Evolutionary conservation across 1,140 invertebrate genomes (phyloP).

Genomic region (Aporrectodea caliginosa): DNA sequence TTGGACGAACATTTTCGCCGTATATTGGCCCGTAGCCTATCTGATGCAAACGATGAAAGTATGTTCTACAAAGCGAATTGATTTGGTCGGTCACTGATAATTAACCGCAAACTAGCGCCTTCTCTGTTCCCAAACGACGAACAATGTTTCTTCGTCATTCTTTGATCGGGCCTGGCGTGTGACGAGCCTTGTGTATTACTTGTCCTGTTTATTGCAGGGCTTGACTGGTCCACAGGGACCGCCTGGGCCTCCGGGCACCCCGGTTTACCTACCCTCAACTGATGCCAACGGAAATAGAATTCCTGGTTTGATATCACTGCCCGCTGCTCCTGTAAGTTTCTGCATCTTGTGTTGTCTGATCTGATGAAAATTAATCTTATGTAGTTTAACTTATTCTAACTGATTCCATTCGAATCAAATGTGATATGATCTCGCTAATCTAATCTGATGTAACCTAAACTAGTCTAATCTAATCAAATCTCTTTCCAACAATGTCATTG

Average conservation of each 20-base stretch:
- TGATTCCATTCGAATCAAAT: background rate
- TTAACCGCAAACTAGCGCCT: no score
- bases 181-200: no score
- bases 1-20: no score
- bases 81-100: no score
- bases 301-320: background rate
- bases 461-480: background rate
- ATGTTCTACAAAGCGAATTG: no score
- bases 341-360: background rate
- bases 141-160: no score
- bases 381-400: background rate
- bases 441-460: background rate
- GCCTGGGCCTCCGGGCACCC: no score
- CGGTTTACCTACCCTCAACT: background rate
- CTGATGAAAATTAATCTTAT: background rate
- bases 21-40: no score
- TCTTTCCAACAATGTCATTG: background rate
- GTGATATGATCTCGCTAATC: background rate
- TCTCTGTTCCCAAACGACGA: no score
- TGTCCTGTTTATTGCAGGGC: background rate
- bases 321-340: background rate
- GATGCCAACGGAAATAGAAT: background rate
- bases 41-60: no score
- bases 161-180: no score
- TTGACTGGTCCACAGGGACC: background rate